phyloP scores from a whole-genome alignment of 2,888 invertebrate genomes.

The Philopedon plagiatum region DNA sequence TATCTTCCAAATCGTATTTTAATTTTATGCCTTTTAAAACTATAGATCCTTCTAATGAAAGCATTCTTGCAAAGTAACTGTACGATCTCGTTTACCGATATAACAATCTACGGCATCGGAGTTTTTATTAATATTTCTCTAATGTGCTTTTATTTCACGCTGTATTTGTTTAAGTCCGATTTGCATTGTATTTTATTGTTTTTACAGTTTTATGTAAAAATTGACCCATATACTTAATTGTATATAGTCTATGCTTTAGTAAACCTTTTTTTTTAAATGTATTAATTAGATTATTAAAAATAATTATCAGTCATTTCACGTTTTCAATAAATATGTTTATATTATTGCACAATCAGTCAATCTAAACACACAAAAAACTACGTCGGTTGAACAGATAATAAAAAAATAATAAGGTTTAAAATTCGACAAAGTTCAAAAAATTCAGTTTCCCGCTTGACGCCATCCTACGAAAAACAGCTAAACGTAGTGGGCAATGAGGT shows the following conservation, averaged over 20 bases:
- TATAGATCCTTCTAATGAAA: background rate
- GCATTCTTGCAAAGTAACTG: slow-evolving; percentile 26
- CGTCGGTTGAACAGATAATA: too few species aligned
- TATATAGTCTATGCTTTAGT: background rate
- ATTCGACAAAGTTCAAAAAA: too few species aligned
- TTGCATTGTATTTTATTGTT: background rate
- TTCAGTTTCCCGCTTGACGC: too few species aligned
- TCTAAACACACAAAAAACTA: too few species aligned
- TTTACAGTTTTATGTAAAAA: background rate
- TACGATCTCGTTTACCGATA: slow-evolving; percentile 37
- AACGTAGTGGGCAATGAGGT: too few species aligned
- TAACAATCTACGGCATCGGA: slow-evolving; percentile 18
- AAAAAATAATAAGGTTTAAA: too few species aligned
- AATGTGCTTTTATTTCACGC: background rate
- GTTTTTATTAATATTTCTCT: slow-evolving; percentile 13
- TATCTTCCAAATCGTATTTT: slow-evolving; percentile 3
- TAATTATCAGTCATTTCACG: too few species aligned
- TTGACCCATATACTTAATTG: background rate
- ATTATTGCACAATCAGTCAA: too few species aligned
- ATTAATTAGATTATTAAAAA: too few species aligned
- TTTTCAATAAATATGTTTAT: too few species aligned
- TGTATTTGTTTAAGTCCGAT: background rate
- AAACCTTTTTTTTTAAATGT: background rate
- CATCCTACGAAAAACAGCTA: too few species aligned
- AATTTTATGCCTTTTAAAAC: background rate